Conservation (phyloP, 2,797 vertebrate genomes). For the Rhinoraja longicauda region DNA sequence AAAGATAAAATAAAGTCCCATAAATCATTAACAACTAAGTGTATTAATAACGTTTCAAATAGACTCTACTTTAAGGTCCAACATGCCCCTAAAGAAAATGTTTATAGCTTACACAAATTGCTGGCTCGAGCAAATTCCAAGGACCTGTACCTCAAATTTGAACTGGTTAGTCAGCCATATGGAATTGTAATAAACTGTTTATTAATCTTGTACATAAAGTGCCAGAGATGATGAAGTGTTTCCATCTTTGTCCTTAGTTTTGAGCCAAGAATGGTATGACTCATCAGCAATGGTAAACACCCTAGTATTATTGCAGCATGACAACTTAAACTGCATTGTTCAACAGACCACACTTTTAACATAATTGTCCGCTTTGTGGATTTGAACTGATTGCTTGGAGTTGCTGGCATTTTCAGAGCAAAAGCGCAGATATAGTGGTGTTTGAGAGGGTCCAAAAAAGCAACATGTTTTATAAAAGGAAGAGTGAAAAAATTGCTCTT, state of each 20-base stretch:
- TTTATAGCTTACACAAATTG: neutral
- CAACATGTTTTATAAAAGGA: neutral
- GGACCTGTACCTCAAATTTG: neutral
- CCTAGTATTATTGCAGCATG: too few relatives aligned
- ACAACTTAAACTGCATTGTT: neutral
- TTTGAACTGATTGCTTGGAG: neutral
- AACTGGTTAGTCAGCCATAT: neutral
- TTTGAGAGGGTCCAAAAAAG: neutral
- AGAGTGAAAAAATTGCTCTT: neutral
- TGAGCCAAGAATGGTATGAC: neutral
- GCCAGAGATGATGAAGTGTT: conserved; percentile 10
- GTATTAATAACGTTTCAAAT: neutral
- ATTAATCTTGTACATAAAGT: conserved; percentile 3
- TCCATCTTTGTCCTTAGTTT: neutral
- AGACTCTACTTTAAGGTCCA: neutral
- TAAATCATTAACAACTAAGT: neutral
- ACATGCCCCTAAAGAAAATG: neutral
- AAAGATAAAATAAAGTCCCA: neutral
- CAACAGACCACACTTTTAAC: neutral
- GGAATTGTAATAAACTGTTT: conserved; percentile 9
- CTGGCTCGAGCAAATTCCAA: neutral
- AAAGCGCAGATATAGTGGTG: neutral
- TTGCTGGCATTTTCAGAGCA: neutral
- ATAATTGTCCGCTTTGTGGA: neutral
- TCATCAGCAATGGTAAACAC: neutral